A percentile compares a stretch with the other conserved stretches of the same genome.
phyloP scores from a whole-genome alignment of 2,113 vertebrate genomes.

The Hiodon alosoides region DNA sequence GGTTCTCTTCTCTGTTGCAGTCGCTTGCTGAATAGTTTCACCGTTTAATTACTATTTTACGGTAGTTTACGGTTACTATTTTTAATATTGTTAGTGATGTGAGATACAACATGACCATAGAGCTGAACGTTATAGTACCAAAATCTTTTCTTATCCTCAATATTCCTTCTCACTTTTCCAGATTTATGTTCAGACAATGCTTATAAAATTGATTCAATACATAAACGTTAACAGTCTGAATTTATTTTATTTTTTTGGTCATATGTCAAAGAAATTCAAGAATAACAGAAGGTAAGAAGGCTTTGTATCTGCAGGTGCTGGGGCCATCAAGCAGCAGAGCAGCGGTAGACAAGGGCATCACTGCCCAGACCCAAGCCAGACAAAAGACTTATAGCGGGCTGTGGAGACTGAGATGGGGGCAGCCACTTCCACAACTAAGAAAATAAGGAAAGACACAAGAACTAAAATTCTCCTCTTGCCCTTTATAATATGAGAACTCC shows the following conservation, averaged over 20 bases:
- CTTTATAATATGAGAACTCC: no score
- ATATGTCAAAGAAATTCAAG: neutral
- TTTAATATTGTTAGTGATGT: neutral
- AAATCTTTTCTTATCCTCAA: no score
- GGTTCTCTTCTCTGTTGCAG: no score
- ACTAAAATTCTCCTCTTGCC: no score
- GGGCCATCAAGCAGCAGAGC: neutral
- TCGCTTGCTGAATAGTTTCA: no score
- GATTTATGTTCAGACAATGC: neutral
- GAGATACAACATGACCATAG: neutral
- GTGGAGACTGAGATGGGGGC: neutral
- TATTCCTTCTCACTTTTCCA: no score
- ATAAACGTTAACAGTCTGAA: no score
- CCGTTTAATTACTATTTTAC: no score
- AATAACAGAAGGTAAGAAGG: neutral
- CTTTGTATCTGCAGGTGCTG: neutral
- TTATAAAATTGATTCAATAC: neutral
- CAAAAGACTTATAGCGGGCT: neutral
- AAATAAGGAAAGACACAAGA: no score
- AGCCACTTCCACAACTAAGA: no score
- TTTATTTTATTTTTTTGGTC: neutral
- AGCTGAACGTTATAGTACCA: no score
- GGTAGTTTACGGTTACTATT: neutral
- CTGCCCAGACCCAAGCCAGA: neutral
- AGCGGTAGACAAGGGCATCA: neutral